These are phyloP conservation scores for Brachyptera risi DNA, from an alignment of 2,888 invertebrate species.

Conservation along the genomic window DNA sequence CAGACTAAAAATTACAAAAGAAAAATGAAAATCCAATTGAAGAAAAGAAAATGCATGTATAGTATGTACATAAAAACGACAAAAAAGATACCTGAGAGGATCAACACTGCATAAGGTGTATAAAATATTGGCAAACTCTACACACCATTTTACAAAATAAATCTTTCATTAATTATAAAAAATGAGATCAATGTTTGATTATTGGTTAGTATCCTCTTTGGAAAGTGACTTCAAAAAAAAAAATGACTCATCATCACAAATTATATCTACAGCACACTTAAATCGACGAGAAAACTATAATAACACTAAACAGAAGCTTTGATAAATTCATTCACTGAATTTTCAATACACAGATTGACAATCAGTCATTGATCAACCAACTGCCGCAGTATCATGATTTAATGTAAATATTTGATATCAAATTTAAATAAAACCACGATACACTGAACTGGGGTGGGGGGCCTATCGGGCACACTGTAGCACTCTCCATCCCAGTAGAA, in stretches of 20 bases:
- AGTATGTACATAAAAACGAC: not conserved
- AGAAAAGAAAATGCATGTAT: not conserved
- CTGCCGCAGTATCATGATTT: too few relatives aligned
- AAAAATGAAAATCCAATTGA: constrained; percentile 14
- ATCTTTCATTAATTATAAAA: constrained; percentile 15
- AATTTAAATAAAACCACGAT: too few relatives aligned
- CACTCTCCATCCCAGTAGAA: constrained; percentile 21
- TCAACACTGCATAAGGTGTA: constrained; percentile 3
- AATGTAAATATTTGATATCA: too few relatives aligned
- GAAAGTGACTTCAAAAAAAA: not conserved
- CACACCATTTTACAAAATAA: constrained; percentile 11
- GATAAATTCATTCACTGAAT: too few relatives aligned
- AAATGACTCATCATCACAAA: not conserved
- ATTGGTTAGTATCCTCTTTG: constrained; percentile 24
- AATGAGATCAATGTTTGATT: constrained; percentile 30
- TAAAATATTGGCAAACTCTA: not conserved
- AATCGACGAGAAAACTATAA: not conserved
- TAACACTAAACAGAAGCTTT: too few relatives aligned
- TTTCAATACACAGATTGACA: not conserved
- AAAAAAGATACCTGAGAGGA: constrained; percentile 19
- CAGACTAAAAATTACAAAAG: too few relatives aligned
- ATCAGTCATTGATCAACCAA: too few relatives aligned
- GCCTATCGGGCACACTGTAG: constrained; percentile 2
- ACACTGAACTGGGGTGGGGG: too few relatives aligned
- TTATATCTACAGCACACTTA: not conserved